Evolutionary conservation across 2,888 invertebrate species (phyloP), one percentile per base, ranked within the genome.

Genomic region (Mythimna albipuncta): DNA sequence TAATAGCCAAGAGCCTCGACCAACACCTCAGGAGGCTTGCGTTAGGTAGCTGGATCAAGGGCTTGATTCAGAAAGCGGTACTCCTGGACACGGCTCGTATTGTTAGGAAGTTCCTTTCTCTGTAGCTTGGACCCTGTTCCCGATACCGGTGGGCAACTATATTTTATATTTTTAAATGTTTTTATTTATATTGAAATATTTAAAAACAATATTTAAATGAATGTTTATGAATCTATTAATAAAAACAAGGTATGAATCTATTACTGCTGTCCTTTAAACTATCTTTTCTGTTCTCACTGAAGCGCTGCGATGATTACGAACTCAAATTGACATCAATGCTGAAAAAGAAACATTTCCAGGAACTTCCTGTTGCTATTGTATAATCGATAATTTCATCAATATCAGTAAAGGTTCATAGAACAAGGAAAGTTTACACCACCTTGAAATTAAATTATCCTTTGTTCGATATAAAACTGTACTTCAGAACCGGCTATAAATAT

Each of bases 391-490:
- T 57, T 47, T 19, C 59, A 65, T 67, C 26, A 61, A 63, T 83
- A 69, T 75, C 75, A 57, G 11, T 69, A 83, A 69, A 59, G 44
- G 65, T 77, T 70, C 55, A 69, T 58, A 47, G 41, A 26, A 62
- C 32, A 70, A 76, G 76, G 72, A 83, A 72, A 79, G 70, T 82
- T 70, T 47, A 81, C 44, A 32, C 10, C 63, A 44, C 64, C 64
- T 81, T 77, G 72, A 59, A 81, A 58, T 64, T 59, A 72, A 72
- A 70, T 64, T 50, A 69, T 55, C 52, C 66, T 79, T 82, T 83
- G 72, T 75, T 71, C 26, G 32, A 70, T 72, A 72, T 75, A 69
- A 71, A 64, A 67, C 64, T 38, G 52, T 47, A 50, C 62, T 58
- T 57, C 61, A 52, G 58, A 55, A 55, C 47, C 21, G 21, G 47